Percentiles rank a stretch among this genome's conserved stretches.
phyloP scores from a whole-genome alignment of 2,888 invertebrate species.

The Alloplasta piceator region DNA sequence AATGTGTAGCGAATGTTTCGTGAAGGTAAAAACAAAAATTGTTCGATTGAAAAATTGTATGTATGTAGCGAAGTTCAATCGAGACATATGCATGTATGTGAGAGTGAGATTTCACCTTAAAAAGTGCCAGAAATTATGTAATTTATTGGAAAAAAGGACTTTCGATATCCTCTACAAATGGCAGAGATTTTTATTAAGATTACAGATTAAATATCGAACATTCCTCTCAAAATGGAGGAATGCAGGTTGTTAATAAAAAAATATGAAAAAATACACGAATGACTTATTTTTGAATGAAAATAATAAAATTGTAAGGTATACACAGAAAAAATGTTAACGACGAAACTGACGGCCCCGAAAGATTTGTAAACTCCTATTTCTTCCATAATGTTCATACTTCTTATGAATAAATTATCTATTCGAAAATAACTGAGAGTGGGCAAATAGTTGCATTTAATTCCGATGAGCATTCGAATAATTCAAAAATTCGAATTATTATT shows the following conservation, averaged over 20 bases:
- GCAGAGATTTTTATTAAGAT: slow-evolving; percentile 24
- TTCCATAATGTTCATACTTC: background rate
- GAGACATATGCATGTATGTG: background rate
- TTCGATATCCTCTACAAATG: slow-evolving; percentile 29
- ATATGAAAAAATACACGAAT: slow-evolving; percentile 33
- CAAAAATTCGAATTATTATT: no score
- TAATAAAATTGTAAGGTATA: background rate
- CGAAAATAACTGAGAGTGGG: no score
- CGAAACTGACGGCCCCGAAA: no score
- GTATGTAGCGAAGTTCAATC: background rate
- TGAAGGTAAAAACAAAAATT: background rate
- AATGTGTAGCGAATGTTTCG: slow-evolving; percentile 21
- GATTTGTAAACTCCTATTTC: background rate
- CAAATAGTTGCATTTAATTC: no score
- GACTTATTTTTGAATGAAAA: background rate
- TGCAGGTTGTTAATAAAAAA: slow-evolving; percentile 58
- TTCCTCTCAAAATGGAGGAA: slow-evolving; percentile 16
- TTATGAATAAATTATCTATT: no score
- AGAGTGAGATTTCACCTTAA: background rate
- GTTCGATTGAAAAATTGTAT: background rate
- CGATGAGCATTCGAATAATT: no score
- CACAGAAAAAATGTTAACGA: no score
- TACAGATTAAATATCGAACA: slow-evolving; percentile 40
- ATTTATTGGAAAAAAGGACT: slow-evolving; percentile 50
- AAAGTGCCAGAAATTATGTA: slow-evolving; percentile 52